Base-by-base conservation (phyloP, 2,113 vertebrate species). In the Heteronetta atricapilla region DNA sequence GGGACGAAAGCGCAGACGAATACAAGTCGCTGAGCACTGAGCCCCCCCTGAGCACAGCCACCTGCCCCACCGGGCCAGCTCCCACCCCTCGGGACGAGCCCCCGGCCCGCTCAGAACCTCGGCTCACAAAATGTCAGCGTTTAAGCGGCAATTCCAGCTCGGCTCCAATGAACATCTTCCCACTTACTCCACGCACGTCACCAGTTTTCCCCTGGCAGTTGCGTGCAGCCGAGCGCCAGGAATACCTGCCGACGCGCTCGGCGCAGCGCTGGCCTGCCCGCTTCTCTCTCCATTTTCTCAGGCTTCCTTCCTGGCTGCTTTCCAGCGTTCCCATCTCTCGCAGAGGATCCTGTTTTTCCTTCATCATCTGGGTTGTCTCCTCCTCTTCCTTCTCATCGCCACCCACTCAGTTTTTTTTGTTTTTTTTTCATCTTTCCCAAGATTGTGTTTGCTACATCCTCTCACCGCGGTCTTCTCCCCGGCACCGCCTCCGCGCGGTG, bases 291-390 rank as follows among this genome's bases (percentile, higher is more conserved):
- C 90, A 93, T 96, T 92, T 96, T 90, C 88, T 95, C 95, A 96
- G 94, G 90, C 94, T 97, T 96, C 94, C 95, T 96, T 92, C 93
- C 95, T 96, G 95, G 93, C 90, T 93, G 67, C 92, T n/a, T 81
- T 94, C 90, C 90, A 96, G 86, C 3, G 72, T 92, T 92, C 94
- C 93, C 95, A 94, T 95, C 93, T 87, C 93, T 88, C 53, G 34
- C 69, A 94, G 92, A 93, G 89, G 92, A 96, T 96, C 90, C 93
- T 95, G 94, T 95, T 97, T 97, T 96, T 92, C 92, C 94, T 93
- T 60, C 90, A 76, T 84, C 66, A 6, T 62, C 88, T 53, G 67
- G 12, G 62, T 40, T 90, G 92, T 95, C 94, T 96, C 95, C 92
- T 96, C 95, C 95, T 97, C 93, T 96, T 96, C 94, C 94, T 95